Evolutionary conservation across 2,888 invertebrate genomes (phyloP).

Genomic region (Drosophila affinis): DNA sequence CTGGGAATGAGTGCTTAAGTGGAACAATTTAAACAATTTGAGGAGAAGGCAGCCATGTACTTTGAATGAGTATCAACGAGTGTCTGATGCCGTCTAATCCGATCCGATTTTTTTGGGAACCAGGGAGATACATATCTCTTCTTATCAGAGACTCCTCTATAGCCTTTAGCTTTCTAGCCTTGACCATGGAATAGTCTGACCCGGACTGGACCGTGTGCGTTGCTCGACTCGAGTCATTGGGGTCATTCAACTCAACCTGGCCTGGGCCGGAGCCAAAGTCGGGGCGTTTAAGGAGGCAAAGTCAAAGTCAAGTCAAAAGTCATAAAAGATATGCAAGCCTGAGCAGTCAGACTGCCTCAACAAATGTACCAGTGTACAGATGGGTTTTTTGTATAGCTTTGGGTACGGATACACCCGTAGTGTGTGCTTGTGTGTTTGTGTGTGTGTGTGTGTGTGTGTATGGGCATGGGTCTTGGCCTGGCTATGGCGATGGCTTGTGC

Average conservation of each 20-base stretch:
- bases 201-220: constrained; percentile 31
- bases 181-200: constrained; percentile 48
- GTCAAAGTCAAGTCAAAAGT: constrained; percentile 72
- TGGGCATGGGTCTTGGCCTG: constrained; percentile 10
- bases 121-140: neutral
- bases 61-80: neutral
- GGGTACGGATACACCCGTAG: neutral
- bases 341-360: constrained; percentile 44
- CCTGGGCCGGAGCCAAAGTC: constrained; percentile 7
- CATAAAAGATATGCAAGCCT: constrained; percentile 75
- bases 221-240: constrained; percentile 39
- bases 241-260: constrained; percentile 63
- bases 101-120: neutral
- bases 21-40: neutral
- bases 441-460: neutral
- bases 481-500: constrained; percentile 37
- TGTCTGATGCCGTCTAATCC: neutral
- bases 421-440: neutral
- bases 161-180: constrained; percentile 15
- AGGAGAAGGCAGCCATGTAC: neutral
- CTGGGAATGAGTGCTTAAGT: constrained; percentile 31
- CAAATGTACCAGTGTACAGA: constrained; percentile 43
- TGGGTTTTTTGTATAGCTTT: constrained; percentile 36
- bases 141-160: neutral
- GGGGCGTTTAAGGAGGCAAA: constrained; percentile 41